These are phyloP conservation scores for Drosophila orena DNA, from an alignment of 1,140 invertebrate genomes.

Conservation along the genomic window DNA sequence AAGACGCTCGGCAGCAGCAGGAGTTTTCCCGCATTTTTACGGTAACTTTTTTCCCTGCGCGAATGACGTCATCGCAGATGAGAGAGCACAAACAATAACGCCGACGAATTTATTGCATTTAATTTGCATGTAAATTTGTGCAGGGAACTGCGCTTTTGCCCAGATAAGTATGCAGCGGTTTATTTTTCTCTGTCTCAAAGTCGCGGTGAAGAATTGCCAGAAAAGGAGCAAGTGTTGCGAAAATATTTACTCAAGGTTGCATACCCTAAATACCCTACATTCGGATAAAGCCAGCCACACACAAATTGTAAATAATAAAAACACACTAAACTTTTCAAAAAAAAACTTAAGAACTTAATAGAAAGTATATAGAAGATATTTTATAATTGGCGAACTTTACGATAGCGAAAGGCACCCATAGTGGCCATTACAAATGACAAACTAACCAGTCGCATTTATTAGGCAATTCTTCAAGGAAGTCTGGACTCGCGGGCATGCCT, in stretches of 20 bases:
- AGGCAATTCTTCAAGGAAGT: constrained; percentile 30
- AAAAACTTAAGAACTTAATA: neutral
- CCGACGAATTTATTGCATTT: constrained; percentile 50
- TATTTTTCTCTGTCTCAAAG: constrained; percentile 42
- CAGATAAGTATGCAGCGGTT: constrained; percentile 44
- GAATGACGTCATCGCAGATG: constrained; percentile 36
- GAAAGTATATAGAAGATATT: neutral
- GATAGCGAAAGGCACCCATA: neutral
- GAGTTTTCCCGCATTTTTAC: neutral
- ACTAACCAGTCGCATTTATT: constrained; percentile 67
- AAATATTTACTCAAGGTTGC: neutral
- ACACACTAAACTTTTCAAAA: too few species aligned
- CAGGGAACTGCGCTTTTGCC: constrained; percentile 46
- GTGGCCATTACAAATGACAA: constrained; percentile 56
- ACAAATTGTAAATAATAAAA: too few species aligned
- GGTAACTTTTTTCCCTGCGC: neutral
- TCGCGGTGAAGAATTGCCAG: constrained; percentile 28
- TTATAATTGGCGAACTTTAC: neutral
- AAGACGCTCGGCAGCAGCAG: neutral
- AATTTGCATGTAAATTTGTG: constrained; percentile 53
- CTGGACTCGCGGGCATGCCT: constrained; percentile 13
- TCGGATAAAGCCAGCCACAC: too few species aligned
- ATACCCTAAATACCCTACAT: constrained; percentile 4
- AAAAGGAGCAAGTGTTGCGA: constrained; percentile 14
- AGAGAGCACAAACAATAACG: constrained; percentile 39